Evolutionary conservation across 2,797 vertebrate species (phyloP).

Genomic region (Hephaestus fuliginosus): DNA sequence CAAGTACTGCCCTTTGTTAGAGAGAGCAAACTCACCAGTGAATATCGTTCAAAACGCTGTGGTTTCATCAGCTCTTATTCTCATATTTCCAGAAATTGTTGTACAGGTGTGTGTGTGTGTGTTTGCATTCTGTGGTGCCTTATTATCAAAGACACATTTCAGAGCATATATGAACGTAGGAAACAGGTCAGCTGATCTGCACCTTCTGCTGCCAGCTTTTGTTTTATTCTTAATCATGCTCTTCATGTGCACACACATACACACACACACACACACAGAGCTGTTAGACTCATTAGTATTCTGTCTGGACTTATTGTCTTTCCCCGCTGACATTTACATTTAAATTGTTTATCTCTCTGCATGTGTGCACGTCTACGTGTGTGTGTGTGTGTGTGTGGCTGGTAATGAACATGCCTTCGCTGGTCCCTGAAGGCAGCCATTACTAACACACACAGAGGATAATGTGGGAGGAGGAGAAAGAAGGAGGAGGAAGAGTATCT

Average conservation of each 20-base stretch:
- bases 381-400: constrained; percentile 18
- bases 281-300: constrained; percentile 75
- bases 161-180: constrained; percentile 1
- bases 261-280: constrained; percentile 17
- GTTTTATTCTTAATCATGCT: constrained; percentile 38
- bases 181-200: constrained; percentile 22
- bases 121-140: background rate
- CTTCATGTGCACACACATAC: background rate
- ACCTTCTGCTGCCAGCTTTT: constrained; percentile 35
- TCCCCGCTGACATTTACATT: constrained; percentile 80
- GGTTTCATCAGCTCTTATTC: background rate
- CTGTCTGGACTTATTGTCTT: constrained; percentile 75
- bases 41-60: background rate
- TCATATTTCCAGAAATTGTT: background rate
- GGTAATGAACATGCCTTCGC: constrained; percentile 74
- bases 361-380: background rate
- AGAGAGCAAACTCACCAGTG: background rate
- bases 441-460: constrained; percentile 67
- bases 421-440: constrained; percentile 78
- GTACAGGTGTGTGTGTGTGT: background rate
- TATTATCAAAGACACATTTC: constrained; percentile 3
- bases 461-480: constrained; percentile 39
- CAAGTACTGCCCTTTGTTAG: background rate
- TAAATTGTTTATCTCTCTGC: constrained; percentile 78
- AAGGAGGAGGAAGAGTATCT: constrained; percentile 19